A percentile compares a stretch with the other conserved stretches of the same genome.
Evolutionary conservation across 1,140 invertebrate species (phyloP).

Genomic region (Oedothorax gibbosus): DNA sequence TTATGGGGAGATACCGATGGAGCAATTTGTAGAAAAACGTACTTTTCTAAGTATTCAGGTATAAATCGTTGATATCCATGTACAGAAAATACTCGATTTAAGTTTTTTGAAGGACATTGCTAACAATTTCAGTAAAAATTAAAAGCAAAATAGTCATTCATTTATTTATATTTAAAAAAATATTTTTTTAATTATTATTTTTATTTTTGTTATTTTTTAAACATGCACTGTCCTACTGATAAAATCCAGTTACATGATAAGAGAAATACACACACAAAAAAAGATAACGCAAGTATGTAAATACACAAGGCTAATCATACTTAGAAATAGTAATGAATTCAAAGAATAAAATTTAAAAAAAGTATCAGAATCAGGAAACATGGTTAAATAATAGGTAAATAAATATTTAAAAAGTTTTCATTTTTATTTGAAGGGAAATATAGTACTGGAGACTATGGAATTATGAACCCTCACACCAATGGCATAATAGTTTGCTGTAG

Average conservation of each 20-base stretch:
- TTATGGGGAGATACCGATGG: constrained; percentile 73
- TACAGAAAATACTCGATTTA: neutral
- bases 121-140: neutral
- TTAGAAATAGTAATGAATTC: no score
- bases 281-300: no score
- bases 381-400: no score
- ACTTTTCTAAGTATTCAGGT: constrained; percentile 40
- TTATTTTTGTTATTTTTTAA: no score
- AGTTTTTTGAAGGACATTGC: neutral
- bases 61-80: neutral
- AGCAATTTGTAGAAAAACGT: neutral
- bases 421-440: constrained; percentile 68
- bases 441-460: constrained; percentile 74
- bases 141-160: neutral
- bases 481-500: constrained; percentile 74
- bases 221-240: no score
- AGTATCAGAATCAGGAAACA: no score
- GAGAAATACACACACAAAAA: no score
- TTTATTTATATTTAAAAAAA: neutral
- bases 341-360: no score
- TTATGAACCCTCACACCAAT: constrained; percentile 72
- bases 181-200: neutral
- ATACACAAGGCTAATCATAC: no score
- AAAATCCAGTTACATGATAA: no score
- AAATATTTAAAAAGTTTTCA: no score